These are phyloP conservation scores for Chauna torquata DNA, from an alignment of 2,113 vertebrate genomes.

Conservation along the genomic window DNA sequence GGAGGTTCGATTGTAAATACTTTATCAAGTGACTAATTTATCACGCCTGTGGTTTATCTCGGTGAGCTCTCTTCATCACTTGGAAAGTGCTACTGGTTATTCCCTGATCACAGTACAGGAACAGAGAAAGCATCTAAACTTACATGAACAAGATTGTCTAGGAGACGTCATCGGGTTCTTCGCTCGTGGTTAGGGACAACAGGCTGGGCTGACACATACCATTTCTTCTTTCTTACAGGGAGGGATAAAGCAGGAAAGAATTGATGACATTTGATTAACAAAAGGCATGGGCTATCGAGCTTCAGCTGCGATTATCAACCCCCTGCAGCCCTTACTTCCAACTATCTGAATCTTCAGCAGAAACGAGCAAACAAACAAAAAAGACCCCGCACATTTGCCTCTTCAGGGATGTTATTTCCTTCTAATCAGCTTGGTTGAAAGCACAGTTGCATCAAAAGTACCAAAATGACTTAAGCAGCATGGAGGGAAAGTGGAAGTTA, in stretches of 20 bases:
- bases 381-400: neutral
- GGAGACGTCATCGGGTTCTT: conserved; percentile 62
- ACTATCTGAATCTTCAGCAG: neutral
- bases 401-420: neutral
- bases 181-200: conserved; percentile 44
- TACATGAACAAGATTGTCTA: conserved; percentile 44
- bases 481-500: neutral
- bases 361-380: neutral
- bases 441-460: neutral
- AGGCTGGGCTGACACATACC: neutral
- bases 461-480: neutral
- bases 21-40: conserved; percentile 70
- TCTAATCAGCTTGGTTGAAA: neutral
- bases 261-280: neutral
- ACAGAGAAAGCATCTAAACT: conserved; percentile 33
- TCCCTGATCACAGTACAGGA: conserved; percentile 59
- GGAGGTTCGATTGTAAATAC: neutral
- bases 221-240: fast-evolving
- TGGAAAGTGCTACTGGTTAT: conserved; percentile 72
- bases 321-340: neutral
- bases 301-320: neutral
- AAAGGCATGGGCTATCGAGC: fast-evolving
- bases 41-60: conserved; percentile 21
- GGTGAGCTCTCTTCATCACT: conserved; percentile 29
- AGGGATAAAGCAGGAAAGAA: conserved; percentile 50